Percentiles rank a stretch among this genome's conserved stretches.
Conservation (phyloP, 2,888 invertebrate species). For the Subacronicta megacephala region DNA sequence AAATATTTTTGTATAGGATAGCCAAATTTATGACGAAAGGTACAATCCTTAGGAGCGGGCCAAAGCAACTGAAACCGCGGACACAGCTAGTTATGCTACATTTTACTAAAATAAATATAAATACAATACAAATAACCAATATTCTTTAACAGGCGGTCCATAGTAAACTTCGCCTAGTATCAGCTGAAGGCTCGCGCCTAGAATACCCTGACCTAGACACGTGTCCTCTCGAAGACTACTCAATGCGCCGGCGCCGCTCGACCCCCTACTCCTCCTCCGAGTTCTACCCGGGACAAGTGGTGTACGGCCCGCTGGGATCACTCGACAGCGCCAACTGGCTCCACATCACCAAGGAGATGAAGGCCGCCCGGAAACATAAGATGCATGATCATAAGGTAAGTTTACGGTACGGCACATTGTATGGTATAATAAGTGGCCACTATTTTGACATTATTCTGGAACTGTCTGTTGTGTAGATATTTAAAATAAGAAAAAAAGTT, state of each 20-base stretch:
- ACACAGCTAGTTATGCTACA: too few relatives aligned
- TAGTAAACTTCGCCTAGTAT: constrained; percentile 91
- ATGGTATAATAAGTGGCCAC: too few relatives aligned
- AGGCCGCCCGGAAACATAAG: constrained; percentile 90
- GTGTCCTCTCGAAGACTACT: constrained; percentile 92
- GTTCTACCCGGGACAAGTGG: constrained; percentile 88
- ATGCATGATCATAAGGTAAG: constrained; percentile 88
- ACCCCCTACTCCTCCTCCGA: constrained; percentile 85
- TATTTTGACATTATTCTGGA: too few relatives aligned
- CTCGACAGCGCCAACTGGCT: constrained; percentile 95
- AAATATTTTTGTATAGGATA: too few relatives aligned
- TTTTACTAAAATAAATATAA: too few relatives aligned
- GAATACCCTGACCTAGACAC: constrained; percentile 92
- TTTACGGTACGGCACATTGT: too few relatives aligned
- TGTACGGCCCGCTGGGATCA: constrained; percentile 93
- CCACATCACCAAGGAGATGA: constrained; percentile 93
- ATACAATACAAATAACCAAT: too few relatives aligned
- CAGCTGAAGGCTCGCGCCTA: constrained; percentile 91
- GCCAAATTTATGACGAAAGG: too few relatives aligned
- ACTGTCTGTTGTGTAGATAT: too few relatives aligned
- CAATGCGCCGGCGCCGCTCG: constrained; percentile 91
- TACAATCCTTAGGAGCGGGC: too few relatives aligned
- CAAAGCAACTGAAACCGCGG: too few relatives aligned
- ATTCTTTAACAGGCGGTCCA: constrained; percentile 86
- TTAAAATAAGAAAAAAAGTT: too few relatives aligned